Base-by-base conservation (phyloP, 2,888 invertebrate species). In the Sipha maydis region DNA sequence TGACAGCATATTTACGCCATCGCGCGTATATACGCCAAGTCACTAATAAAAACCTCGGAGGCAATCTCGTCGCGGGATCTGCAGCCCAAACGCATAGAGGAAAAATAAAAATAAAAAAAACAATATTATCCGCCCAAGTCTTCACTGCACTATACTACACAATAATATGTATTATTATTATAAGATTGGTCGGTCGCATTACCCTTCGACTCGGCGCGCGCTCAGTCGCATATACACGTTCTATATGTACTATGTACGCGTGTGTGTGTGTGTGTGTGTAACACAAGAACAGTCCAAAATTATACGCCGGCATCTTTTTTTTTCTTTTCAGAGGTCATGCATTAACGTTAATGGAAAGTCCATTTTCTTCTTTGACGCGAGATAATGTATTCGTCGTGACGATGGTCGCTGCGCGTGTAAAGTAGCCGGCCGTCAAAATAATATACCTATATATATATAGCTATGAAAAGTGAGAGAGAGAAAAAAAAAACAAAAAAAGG, bases 341-440 rank as follows among this genome's bases (percentile, higher is more conserved):
- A 88, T 88, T 88, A 88, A 80, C 88, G 88, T 80, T 88, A 88
- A 88, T 88, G 88, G 88, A 88, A 88, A 88, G 88, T 88, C 88
- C 82, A 88, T 88, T 88, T 88, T 82, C 69, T 48, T 88, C 80
- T 88, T 75, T 82, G 88, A 88, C 88, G 88, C 88, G 88, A 88
- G 88, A 88, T 88, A 88, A 88, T 88, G 88, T 88, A 88, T 88
- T 88, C 88, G 61, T 61, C 28, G 88, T 88, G 88, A 48, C 48
- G 48, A 88, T 80, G 78, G 86, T 56, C 54, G 80, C 84, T 38
- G 8, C 54, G 38, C 56, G 80, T 31, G n/a, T 76, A 80, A 88
- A 88, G 86, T 86, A 79, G 86, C 86, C 88, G 77, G 48, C 85
- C 41, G 77, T 76, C 85, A 69, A 54, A 77, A 77, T 77, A 85